A percentile compares a stretch with the other conserved stretches of the same genome.
phyloP scores from a whole-genome alignment of 2,797 vertebrate genomes.

The Mus caroli region DNA sequence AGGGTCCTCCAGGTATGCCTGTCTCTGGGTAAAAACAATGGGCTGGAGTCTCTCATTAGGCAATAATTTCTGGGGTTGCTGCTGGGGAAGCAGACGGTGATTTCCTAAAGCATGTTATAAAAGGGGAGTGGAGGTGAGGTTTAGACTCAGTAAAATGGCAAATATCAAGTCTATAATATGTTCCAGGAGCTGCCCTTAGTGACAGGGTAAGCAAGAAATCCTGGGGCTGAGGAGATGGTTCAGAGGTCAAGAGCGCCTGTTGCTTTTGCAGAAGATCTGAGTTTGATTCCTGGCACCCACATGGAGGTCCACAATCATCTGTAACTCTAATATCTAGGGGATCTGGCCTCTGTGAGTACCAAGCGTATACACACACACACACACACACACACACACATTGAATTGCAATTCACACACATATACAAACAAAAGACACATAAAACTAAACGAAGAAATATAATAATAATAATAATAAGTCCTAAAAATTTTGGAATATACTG shows the following conservation, averaged over 20 bases:
- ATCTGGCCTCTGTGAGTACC: not conserved
- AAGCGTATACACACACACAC: not conserved
- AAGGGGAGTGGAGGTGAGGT: not conserved
- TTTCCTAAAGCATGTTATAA: not conserved
- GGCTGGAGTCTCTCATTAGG: not conserved
- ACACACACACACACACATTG: not conserved
- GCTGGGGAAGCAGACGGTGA: not conserved
- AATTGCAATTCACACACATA: not conserved
- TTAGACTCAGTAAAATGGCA: slow-evolving; percentile 9
- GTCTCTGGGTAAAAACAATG: not conserved
- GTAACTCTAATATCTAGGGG: not conserved
- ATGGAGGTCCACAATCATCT: not conserved
- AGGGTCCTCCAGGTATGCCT: not conserved
- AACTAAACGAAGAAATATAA: not conserved
- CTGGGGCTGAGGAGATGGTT: not conserved
- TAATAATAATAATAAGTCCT: not conserved
- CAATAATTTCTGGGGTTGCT: not conserved
- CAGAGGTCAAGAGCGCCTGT: not conserved
- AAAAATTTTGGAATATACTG: not conserved
- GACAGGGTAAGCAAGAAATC: not conserved
- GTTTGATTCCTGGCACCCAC: not conserved
- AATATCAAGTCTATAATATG: not conserved
- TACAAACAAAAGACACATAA: not conserved
- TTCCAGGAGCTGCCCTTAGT: slow-evolving; percentile 1
- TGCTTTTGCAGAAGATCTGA: not conserved